These are phyloP conservation scores for Pheosia gnoma DNA, from an alignment of 2,888 invertebrate genomes.

Conservation along the genomic window DNA sequence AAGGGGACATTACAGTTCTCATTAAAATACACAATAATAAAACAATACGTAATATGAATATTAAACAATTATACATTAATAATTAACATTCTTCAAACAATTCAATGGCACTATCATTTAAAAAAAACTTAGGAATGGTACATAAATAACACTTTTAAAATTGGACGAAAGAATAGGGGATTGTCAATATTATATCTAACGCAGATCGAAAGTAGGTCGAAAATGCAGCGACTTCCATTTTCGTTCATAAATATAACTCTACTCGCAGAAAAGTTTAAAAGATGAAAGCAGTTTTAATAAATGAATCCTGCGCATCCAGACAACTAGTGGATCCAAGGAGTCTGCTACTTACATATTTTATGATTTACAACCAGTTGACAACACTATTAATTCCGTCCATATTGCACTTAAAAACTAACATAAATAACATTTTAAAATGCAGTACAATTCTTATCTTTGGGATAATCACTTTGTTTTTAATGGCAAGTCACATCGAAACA, in stretches of 20 bases:
- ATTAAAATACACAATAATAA: conserved; percentile 7
- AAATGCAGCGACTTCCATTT: neutral
- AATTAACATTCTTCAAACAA: conserved; percentile 25
- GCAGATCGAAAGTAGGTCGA: neutral
- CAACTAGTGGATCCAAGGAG: too few relatives aligned
- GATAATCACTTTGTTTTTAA: conserved; percentile 65
- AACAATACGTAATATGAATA: conserved; percentile 7
- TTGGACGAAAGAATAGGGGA: conserved; percentile 1
- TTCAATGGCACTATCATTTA: conserved; percentile 50
- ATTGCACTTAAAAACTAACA: conserved; percentile 26
- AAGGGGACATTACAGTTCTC: conserved; percentile 8
- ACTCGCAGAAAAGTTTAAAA: too few relatives aligned
- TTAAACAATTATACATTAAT: conserved; percentile 7
- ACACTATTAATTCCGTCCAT: neutral
- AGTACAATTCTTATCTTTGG: conserved; percentile 66
- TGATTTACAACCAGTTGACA: neutral
- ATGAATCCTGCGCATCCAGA: too few relatives aligned
- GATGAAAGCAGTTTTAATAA: too few relatives aligned
- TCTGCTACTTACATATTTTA: neutral
- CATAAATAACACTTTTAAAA: conserved; percentile 14
- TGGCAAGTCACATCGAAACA: conserved; percentile 58
- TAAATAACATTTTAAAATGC: conserved; percentile 56
- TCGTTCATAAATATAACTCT: too few relatives aligned
- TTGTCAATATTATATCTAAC: neutral
- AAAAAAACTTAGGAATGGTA: conserved; percentile 38